Conservation (phyloP, 2,888 invertebrate genomes). For the Nudaria mundana region DNA sequence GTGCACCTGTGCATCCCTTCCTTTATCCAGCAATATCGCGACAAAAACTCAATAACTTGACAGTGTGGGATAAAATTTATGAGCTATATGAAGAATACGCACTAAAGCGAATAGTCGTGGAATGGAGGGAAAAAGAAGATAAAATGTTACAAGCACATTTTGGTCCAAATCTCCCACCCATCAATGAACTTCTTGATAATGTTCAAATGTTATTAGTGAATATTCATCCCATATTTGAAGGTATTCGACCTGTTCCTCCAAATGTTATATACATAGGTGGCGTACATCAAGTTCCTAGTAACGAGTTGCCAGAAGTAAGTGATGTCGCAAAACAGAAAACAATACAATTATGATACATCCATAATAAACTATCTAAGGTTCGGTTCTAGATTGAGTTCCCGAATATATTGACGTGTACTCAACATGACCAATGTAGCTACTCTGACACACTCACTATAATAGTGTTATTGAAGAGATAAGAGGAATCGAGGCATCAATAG, state of each 20-base stretch:
- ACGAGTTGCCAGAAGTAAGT: constrained; percentile 36
- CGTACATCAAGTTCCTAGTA: constrained; percentile 31
- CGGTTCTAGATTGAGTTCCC: too few species aligned
- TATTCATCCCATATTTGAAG: constrained; percentile 37
- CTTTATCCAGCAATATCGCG: constrained; percentile 31
- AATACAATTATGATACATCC: too few species aligned
- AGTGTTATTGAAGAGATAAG: too few species aligned
- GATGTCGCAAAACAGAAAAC: too few species aligned
- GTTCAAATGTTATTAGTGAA: constrained; percentile 42
- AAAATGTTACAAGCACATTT: constrained; percentile 23
- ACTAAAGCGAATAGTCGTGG: constrained; percentile 1
- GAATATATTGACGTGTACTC: too few species aligned
- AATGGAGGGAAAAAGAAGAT: constrained; percentile 11
- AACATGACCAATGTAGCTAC: too few species aligned
- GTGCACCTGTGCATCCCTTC: constrained; percentile 38
- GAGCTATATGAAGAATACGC: constrained; percentile 28
- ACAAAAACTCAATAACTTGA: constrained; percentile 31
- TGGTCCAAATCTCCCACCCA: constrained; percentile 26
- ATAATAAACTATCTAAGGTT: too few species aligned
- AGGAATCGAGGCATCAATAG: too few species aligned
- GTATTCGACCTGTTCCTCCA: constrained; percentile 40
- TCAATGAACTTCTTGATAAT: constrained; percentile 31
- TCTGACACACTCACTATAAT: too few species aligned
- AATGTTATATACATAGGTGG: constrained; percentile 42
- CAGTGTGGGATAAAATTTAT: constrained; percentile 38